phyloP scores from a whole-genome alignment of 2,888 invertebrate genomes.

The Acrobasis repandana region DNA sequence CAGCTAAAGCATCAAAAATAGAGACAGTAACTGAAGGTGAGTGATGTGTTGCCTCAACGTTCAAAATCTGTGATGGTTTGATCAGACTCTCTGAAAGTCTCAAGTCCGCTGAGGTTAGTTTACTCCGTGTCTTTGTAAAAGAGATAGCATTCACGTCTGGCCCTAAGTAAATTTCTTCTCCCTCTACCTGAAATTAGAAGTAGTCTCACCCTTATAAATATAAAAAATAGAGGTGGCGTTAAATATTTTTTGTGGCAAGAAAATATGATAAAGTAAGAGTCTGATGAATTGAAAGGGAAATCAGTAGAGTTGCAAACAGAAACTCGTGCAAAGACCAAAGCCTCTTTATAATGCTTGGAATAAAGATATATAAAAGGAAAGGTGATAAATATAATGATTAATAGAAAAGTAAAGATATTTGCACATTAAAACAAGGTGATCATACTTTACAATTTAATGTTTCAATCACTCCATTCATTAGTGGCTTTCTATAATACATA shows the following conservation, averaged over 20 bases:
- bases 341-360: conserved; percentile 76
- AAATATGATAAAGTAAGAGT: conserved; percentile 21
- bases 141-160: conserved; percentile 77
- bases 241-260: conserved; percentile 21
- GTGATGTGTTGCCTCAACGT: conserved; percentile 81
- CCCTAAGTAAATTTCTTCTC: conserved; percentile 80
- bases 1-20: conserved; percentile 83
- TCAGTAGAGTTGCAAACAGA: conserved; percentile 39
- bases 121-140: conserved; percentile 76
- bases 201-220: conserved; percentile 80
- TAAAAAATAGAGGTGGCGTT: conserved; percentile 53
- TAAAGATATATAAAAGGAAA: conserved; percentile 37
- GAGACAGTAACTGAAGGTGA: conserved; percentile 83
- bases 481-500: conserved; percentile 51
- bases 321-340: conserved; percentile 78
- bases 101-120: conserved; percentile 75
- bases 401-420: conserved; percentile 39
- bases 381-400: conserved; percentile 23
- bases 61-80: conserved; percentile 75
- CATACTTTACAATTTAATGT: conserved; percentile 61
- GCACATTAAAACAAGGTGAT: conserved; percentile 63
- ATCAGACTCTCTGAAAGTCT: conserved; percentile 75
- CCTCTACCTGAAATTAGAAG: conserved; percentile 83
- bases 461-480: conserved; percentile 47
- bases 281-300: conserved; percentile 41